Base-by-base conservation (phyloP, 2,113 vertebrate genomes). In the Syrrhaptes paradoxus region DNA sequence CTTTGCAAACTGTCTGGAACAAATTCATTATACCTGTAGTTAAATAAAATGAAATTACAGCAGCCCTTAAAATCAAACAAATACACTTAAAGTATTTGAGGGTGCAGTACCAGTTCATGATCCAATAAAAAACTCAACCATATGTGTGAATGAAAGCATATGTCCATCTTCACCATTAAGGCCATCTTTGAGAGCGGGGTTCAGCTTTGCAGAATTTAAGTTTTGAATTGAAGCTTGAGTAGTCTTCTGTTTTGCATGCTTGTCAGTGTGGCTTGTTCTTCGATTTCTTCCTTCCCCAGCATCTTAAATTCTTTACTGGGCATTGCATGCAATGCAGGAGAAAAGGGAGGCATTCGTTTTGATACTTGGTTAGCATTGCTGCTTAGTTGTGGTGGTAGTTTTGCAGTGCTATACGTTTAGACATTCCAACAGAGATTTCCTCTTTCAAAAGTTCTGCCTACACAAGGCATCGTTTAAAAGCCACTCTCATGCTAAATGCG, bases 381-480 rank as follows among this genome's bases (percentile, higher is more conserved):
- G 88, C 67, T 89, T 93, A 63, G 38, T 29, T 97, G 87, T 95
- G 82, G 61, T 92, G 86, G 43, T 94, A n/a, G 49, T 87, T 92
- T 94, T 80, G 38, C 85, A 96, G 95, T 96, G 84, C 95, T 97
- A 71, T 22, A 34, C 34, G 20, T 83, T 72, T 90, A 92, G 85
- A 54, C 57, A 52, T 55, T 82, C 38, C 38, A 59, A 2, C 67
- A 79, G 91, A 88, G n/a, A 89, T 89, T 92, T 57, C 93, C 38
- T 84, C 66, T 67, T 75, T 38, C 13, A 49, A 72, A 72, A 21
- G 63, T 46, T 85, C 24, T 82, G 66, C 48, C 89, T 59, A 57
- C 36, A 43, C 25, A 65, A 91, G 75, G 43, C 13, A 11, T 59
- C 70, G 76, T 48, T 82, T 34, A 49, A 79, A 95, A 94, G 14